These are phyloP conservation scores for Trachemys scripta DNA, from an alignment of 2,113 vertebrate genomes.

Conservation along the genomic window DNA sequence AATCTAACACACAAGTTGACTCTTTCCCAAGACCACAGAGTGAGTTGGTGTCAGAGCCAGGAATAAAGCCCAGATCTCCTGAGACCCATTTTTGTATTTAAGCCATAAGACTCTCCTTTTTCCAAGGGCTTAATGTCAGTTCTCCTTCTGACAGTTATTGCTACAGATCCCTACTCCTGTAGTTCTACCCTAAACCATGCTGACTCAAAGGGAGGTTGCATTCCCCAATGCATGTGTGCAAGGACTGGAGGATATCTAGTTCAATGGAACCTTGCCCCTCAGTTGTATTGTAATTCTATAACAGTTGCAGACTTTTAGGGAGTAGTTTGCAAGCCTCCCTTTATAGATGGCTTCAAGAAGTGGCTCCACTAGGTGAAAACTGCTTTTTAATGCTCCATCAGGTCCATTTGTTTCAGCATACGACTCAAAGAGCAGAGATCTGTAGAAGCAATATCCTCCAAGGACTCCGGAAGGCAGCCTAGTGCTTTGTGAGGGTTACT, in stretches of 20 bases:
- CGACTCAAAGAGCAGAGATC: background rate
- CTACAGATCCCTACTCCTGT: background rate
- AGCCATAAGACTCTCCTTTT: background rate
- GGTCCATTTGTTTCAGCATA: background rate
- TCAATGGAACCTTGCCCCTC: background rate
- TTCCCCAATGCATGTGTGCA: background rate
- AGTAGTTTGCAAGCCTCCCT: background rate
- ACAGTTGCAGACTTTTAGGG: background rate
- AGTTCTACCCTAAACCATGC: background rate
- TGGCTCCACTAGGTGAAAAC: background rate
- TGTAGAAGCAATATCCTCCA: background rate
- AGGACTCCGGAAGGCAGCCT: background rate
- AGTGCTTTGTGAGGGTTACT: background rate
- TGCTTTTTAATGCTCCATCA: background rate
- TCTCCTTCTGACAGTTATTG: background rate
- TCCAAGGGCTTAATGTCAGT: background rate
- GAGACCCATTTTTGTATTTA: background rate
- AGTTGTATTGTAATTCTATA: background rate
- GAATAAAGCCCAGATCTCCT: background rate
- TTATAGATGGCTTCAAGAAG: background rate
- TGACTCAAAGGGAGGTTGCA: background rate
- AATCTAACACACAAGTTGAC: background rate
- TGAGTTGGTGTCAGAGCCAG: slow-evolving; percentile 1
- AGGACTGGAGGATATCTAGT: background rate
- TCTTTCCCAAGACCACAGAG: background rate